Base-by-base conservation (phyloP, 1,140 invertebrate species). In the Zaprionus gabonicus region DNA sequence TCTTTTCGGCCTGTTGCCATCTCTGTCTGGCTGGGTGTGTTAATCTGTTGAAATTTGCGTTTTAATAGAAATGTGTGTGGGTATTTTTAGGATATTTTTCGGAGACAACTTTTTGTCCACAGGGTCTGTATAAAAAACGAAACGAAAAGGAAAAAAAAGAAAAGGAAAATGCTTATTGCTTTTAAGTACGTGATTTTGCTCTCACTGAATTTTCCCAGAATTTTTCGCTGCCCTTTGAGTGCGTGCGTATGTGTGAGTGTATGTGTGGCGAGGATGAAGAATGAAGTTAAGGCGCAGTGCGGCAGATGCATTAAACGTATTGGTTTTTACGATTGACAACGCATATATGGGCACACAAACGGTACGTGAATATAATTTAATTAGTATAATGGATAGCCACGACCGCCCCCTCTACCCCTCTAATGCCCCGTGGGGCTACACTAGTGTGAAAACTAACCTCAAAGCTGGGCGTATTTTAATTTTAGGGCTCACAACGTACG, bases 31-130 rank as follows among this genome's bases (percentile, higher is more conserved):
- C 77, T 71, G 9, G 7, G 64, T 71, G 83, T 87, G 83, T 78
- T 87, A 87, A 87, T 87, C 83, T 87, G 80, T 87, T 83, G 83
- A 87, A 87, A 87, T 87, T 87, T 87, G 83, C 77, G 80, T 87
- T 87, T 87, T 83, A 83, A 87, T 88, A 87, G 80, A 87, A 88
- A 80, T 88, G 58, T 88, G 65, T 68, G 36, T 31, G 27, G 15
- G 12, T 20, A 41, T 55, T 64, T 76, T 65, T 56, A 38, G 38
- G 49, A 70, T 63, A 44, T 63, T 81, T 77, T 68, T 59, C 20
- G 17, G 17, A 56, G 25, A 12, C 10, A 68, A 67, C 51, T 70
- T 80, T 79, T 17, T 78, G 78, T 72, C 55, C 60, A 71, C 55
- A 65, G 73, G 62, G 73, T 41, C 10, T 41, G 25, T 87, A 87